Conservation (phyloP, 2,113 vertebrate genomes). For the Hippoglossus stenolepis region DNA sequence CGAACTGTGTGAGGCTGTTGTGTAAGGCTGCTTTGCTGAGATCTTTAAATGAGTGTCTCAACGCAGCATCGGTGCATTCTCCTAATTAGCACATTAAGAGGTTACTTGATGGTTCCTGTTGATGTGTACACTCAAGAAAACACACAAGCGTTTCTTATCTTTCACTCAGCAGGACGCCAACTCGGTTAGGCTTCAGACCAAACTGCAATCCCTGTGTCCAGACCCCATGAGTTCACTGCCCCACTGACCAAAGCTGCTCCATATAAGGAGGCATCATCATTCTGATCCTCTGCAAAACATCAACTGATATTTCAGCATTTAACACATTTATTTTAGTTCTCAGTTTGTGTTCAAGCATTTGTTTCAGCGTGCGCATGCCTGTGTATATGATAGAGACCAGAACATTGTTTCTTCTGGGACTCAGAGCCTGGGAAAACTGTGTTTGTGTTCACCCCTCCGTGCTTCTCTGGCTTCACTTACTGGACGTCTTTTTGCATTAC, state of each 20-base stretch:
- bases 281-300: constrained; percentile 4
- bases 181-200: constrained; percentile 6
- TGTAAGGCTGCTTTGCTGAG: constrained; percentile 3
- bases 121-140: constrained; percentile 29
- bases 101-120: constrained; percentile 40
- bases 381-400: constrained; percentile 42
- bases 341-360: constrained; percentile 15
- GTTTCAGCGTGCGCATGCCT: neutral
- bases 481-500: constrained; percentile 35
- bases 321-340: constrained; percentile 11
- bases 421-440: constrained; percentile 55
- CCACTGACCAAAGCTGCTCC: constrained; percentile 5
- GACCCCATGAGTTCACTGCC: constrained; percentile 6
- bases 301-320: constrained; percentile 7
- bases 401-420: constrained; percentile 29
- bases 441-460: constrained; percentile 19
- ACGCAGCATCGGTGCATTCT: constrained; percentile 4
- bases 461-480: constrained; percentile 42
- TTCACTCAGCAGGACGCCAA: constrained; percentile 7
- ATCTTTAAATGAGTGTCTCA: constrained; percentile 4
- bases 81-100: constrained; percentile 28
- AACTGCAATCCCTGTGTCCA: neutral
- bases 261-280: constrained; percentile 21
- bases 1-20: constrained; percentile 34
- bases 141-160: constrained; percentile 24